Percentiles rank a stretch among this genome's conserved stretches.
phyloP scores from a whole-genome alignment of 92 coral and sea anemone species.

The Isaurus tuberculatus region DNA sequence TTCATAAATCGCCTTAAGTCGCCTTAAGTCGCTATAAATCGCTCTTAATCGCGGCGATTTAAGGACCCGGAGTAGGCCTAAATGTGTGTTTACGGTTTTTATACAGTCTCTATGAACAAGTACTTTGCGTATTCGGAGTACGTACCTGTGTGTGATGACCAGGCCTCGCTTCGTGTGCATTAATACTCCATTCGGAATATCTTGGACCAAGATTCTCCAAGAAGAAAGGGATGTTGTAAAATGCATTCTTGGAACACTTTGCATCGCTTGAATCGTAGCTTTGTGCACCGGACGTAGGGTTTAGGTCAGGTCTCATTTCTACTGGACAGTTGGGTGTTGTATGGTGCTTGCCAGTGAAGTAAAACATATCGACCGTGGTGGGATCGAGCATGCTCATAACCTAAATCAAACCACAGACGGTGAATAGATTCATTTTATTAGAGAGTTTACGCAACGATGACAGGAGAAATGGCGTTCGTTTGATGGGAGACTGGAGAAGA shows the following conservation, averaged over 20 bases:
- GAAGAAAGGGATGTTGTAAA: constrained; percentile 87
- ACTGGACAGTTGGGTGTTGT: constrained; percentile 93
- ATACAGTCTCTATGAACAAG: too few species aligned
- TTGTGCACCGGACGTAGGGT: constrained; percentile 89
- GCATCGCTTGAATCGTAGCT: constrained; percentile 71
- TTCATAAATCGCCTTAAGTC: too few species aligned
- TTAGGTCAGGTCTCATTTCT: constrained; percentile 77
- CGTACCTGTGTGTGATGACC: constrained; percentile 96
- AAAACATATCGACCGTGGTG: constrained; percentile 76
- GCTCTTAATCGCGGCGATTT: too few species aligned
- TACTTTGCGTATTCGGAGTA: too few species aligned
- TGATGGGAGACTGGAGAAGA: too few species aligned
- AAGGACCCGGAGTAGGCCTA: too few species aligned
- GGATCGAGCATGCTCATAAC: constrained; percentile 90
- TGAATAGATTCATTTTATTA: background rate
- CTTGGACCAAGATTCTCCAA: constrained; percentile 85
- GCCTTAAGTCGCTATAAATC: too few species aligned
- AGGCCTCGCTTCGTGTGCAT: constrained; percentile 94
- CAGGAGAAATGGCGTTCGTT: too few species aligned
- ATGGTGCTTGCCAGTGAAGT: constrained; percentile 84
- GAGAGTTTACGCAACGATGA: too few species aligned
- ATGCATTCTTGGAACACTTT: constrained; percentile 69
- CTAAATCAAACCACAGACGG: constrained; percentile 31
- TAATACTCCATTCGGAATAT: constrained; percentile 86
- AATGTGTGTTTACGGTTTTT: too few species aligned